Evolutionary conservation across 2,797 vertebrate genomes (phyloP).

Genomic region (Staurois parvus): DNA sequence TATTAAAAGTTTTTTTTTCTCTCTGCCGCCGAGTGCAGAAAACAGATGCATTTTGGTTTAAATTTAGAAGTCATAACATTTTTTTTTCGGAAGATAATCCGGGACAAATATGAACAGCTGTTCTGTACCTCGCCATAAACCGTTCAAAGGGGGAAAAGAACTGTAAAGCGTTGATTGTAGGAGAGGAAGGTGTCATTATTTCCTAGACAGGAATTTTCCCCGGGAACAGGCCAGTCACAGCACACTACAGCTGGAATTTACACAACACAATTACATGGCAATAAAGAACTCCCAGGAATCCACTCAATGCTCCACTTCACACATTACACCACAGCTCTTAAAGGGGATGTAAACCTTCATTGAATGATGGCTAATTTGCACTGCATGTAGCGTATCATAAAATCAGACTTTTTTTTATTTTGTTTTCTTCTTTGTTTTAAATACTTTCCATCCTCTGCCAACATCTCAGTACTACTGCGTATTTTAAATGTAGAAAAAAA

Average conservation of each 20-base stretch:
- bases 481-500: too few species aligned
- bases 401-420: too few species aligned
- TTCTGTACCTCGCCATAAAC: not conserved
- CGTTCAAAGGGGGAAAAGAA: not conserved
- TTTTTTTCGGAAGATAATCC: conserved; percentile 6
- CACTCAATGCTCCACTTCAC: not conserved
- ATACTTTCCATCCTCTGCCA: too few species aligned
- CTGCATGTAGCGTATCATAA: too few species aligned
- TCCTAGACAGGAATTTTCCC: not conserved
- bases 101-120: conserved; percentile 26
- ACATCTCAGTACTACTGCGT: too few species aligned
- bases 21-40: not conserved
- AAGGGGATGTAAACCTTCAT: too few species aligned
- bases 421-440: too few species aligned
- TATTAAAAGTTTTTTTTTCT: not conserved
- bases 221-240: not conserved
- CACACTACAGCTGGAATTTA: not conserved
- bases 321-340: not conserved
- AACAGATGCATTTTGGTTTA: conserved; percentile 27
- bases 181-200: not conserved
- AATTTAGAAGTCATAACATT: conserved; percentile 39
- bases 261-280: conserved; percentile 1
- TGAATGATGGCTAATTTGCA: too few species aligned
- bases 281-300: not conserved
- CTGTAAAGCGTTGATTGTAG: not conserved